Evolutionary conservation across 2,113 vertebrate species (phyloP).

Genomic region (Callorhinus ursinus): DNA sequence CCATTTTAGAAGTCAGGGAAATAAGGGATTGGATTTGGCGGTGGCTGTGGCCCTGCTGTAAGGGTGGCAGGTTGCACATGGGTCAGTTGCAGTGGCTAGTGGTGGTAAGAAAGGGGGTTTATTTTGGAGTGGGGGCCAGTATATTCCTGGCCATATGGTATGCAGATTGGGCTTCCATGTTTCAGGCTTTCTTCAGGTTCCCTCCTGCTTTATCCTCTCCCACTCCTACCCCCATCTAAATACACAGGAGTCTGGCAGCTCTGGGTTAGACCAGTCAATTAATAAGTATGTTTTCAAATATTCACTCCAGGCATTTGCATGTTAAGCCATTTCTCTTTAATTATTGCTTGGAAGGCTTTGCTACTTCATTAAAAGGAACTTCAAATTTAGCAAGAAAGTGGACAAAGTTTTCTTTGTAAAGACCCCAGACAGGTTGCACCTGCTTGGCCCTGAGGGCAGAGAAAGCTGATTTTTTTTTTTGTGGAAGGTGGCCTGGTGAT

Average conservation of each 20-base stretch:
- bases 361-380: background rate
- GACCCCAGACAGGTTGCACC: background rate
- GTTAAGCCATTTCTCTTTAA: constrained; percentile 14
- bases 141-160: background rate
- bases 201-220: background rate
- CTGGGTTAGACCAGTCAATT: background rate
- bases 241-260: background rate
- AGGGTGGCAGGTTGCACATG: background rate
- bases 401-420: background rate
- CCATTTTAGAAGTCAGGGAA: background rate
- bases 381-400: background rate
- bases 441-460: background rate
- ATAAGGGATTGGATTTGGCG: background rate
- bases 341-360: background rate
- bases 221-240: background rate
- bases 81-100: background rate
- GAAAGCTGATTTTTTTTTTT: background rate
- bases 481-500: background rate
- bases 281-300: background rate
- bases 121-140: background rate
- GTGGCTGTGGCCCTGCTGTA: background rate
- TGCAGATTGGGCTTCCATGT: background rate
- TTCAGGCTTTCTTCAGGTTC: background rate
- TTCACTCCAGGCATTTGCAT: background rate
- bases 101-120: background rate